phyloP scores from a whole-genome alignment of 2,888 invertebrate genomes.

The Sinohyriopsis cumingii region DNA sequence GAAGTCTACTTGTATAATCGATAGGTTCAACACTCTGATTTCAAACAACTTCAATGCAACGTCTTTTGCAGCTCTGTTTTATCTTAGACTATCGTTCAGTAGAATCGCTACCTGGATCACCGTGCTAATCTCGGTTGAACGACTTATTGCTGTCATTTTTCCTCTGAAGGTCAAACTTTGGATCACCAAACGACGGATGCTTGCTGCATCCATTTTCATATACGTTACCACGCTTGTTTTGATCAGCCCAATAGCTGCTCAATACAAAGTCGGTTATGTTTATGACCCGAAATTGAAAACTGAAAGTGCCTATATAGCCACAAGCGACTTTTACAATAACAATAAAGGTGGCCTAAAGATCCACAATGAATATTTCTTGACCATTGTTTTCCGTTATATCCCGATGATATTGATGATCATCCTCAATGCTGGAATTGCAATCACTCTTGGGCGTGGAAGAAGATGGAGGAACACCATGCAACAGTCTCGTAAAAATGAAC shows the following conservation, averaged over 20 bases:
- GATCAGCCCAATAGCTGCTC: conserved; percentile 21
- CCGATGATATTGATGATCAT: conserved; percentile 31
- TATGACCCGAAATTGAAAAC: conserved; percentile 2
- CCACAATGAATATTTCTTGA: conserved; percentile 35
- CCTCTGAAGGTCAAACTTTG: conserved; percentile 32
- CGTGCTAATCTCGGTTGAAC: conserved; percentile 33
- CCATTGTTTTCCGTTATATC: conserved; percentile 32
- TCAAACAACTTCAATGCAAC: conserved; percentile 24
- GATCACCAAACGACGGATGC: conserved; percentile 30
- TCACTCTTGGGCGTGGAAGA: conserved; percentile 15
- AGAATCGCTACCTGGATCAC: conserved; percentile 34
- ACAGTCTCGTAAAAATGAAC: not conserved
- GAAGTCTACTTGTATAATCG: conserved; percentile 35
- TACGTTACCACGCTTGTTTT: conserved; percentile 24
- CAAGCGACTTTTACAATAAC: conserved; percentile 28
- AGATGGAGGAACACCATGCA: conserved; percentile 16
- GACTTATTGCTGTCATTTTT: conserved; percentile 39
- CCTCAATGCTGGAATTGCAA: conserved; percentile 27
- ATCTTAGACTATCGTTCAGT: conserved; percentile 33
- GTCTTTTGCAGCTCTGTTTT: conserved; percentile 34
- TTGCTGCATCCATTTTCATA: conserved; percentile 20
- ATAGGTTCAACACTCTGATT: conserved; percentile 15
- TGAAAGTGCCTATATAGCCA: conserved; percentile 24
- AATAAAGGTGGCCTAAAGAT: conserved; percentile 26
- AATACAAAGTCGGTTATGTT: conserved; percentile 30